Evolutionary conservation across 2,113 vertebrate genomes (phyloP), one percentile per base, ranked within the genome.

Genomic region (Elachura formosa): DNA sequence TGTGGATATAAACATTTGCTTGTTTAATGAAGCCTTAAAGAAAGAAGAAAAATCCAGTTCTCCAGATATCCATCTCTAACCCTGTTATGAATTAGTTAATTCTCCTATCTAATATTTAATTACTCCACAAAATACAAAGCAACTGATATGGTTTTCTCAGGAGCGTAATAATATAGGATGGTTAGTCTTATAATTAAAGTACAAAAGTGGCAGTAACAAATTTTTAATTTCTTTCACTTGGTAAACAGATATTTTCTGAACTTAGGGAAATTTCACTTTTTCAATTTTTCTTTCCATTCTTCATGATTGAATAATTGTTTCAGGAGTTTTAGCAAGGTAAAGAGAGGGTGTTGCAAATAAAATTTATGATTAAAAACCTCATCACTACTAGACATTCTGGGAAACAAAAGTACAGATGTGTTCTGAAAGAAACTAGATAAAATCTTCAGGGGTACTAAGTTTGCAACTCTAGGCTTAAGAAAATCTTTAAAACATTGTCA

Each of bases 1-100:
- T 99, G 87, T 94, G 76, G 62, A 97, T 14, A 98, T 61, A 98
- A 93, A 97, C 29, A 33, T 87, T 95, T 87, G 11, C 11, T 94
- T 94, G 54, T 96, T 98, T 91, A 96, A 89, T 76, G 68, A 71
- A 92, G 10, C 12, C 38, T 59, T 75, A 41, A 87, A 73, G 31
- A 76, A 89, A 58, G 41, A 80, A 84, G 11, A 56, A 89, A 69
- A 69, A 80, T 33, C 21, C 14, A 84, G 10, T 69, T 85, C 26
- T 76, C 11, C 19, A 69, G 36, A 7, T 41, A 83, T 5, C 19
- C 23, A 29, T 41, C 9, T 45, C 31, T 40, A 54, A 18, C 22
- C 15, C 31, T 36, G n/a, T 21, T 31, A 64, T 5, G 11, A 33
- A 46, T 71, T 69, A n/a, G 7, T 16, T 40, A 62, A 84, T 52